phyloP scores from a whole-genome alignment of 1,140 invertebrate species.

The Steinernema khuongi region DNA sequence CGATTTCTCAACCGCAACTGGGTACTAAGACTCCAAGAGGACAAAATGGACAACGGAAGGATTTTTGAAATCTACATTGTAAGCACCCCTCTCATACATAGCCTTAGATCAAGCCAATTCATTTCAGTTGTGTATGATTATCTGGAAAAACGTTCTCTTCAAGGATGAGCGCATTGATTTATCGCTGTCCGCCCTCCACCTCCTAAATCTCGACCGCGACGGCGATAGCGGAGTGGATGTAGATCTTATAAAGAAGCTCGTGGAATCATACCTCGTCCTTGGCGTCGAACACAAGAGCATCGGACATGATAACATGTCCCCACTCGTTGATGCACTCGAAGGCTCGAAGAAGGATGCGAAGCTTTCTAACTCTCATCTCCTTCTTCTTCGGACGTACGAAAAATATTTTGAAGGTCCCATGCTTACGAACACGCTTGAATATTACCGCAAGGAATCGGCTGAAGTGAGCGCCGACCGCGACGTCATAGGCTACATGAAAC shows the following conservation, averaged over 20 bases:
- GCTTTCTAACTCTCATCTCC: not conserved
- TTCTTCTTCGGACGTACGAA: not conserved
- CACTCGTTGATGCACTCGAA: no score
- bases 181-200: slow-evolving; percentile 87
- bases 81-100: no score
- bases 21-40: slow-evolving; percentile 68
- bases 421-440: not conserved
- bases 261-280: slow-evolving; percentile 68
- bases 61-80: no score
- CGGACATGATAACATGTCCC: no score
- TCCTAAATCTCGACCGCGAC: slow-evolving; percentile 88
- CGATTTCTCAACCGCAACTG: slow-evolving; percentile 94
- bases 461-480: not conserved
- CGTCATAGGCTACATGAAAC: not conserved
- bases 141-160: slow-evolving; percentile 91
- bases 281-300: not conserved
- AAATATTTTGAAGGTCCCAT: not conserved
- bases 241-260: slow-evolving; percentile 80
- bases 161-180: slow-evolving; percentile 81
- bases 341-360: no score
- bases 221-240: slow-evolving; percentile 88
- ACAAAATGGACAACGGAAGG: no score
- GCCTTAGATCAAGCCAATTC: no score
- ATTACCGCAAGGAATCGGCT: not conserved
- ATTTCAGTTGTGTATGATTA: slow-evolving; percentile 70